Evolutionary conservation across 2,888 invertebrate species (phyloP), one percentile per base, ranked within the genome.

Genomic region (Plebejus argus): DNA sequence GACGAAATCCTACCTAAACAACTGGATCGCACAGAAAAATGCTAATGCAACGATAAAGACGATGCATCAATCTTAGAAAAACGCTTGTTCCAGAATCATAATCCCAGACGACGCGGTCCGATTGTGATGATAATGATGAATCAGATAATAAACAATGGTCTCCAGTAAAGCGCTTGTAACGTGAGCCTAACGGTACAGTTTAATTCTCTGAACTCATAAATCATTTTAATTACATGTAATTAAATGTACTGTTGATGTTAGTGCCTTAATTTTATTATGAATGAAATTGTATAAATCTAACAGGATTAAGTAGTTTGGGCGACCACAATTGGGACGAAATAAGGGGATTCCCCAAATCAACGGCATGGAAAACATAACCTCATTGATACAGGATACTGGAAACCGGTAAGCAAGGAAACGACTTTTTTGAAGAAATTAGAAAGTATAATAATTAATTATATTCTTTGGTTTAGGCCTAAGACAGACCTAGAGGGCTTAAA

Each of bases 161-260:
- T 45, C 23, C 18, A 28, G 72, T 72, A 45, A 23, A 72, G 74
- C 66, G 28, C 66, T 66, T 33, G 66, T 28, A 28, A 12, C 66
- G 20, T 61, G 23, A 66, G 28, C 28, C 74, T 74, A 74, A 74
- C 74, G 74, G 74, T 53, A 18, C 45, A 49, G n/a, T 49, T 23
- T 23, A 53, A 74, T 28, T 74, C 49, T 45, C 49, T 72, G 72
- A 72, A 72, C 74, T 53, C 74, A 53, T 53, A 74, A 74, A 53
- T 74, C 49, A 74, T 53, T 23, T 74, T 53, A 74, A 74, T 74
- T 53, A 74, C 74, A 53, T 74, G 28, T 74, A 74, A 74, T 74
- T 74, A 74, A 74, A 74, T 28, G 15, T 74, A 53, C 53, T 74
- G 74, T 74, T 28, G 49, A 49, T 8, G 45, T 28, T 71, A 20